Base-by-base conservation (phyloP, 2,797 vertebrate species). In the Poecile montanus region DNA sequence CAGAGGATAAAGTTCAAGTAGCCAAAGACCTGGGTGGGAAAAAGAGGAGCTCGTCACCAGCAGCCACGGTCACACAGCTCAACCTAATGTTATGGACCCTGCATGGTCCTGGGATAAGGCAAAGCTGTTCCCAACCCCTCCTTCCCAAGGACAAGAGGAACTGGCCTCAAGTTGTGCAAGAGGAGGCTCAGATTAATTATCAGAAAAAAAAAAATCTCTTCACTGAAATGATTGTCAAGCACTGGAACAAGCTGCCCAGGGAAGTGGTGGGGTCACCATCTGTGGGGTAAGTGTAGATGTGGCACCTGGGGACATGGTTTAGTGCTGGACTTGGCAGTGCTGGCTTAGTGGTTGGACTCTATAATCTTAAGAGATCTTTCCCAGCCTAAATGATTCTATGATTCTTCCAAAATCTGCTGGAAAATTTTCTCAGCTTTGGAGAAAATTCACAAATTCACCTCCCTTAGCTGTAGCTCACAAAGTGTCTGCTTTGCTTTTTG, bases 1-100 rank as follows among this genome's bases (percentile, higher is more conserved):
- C 99, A 99, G 40, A 99, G 98, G 87, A 99, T 98, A 95, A 99
- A 99, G 98, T 99, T 99, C 96, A 99, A 98, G 98, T 99, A 99
- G 84, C 99, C 99, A 95, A 99, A 99, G 62, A 98, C 98, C 99
- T 99, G 88, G 81, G 95, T 48, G 89, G 94, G 87, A 85, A 97
- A 34, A 88, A 97, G 78, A 97, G 56, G 18, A 95, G 27, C 14
- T 66, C 0, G 1, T 97, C 71, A 97, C 18, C 7, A 3, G 36
- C 22, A 88, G 68, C 20, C 34, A 1, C 0, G 0, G 8, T 51
- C 74, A 57, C 83, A 42, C 38, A 88, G 40, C 18, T 74, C 65
- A 65, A 6, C 10, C 56, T 32, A 15, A 48, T 0, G 1, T 30
- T 50, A 27, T 0, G 29, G 47, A 45, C 12, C 27, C 16, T 22